A percentile compares a stretch with the other conserved stretches of the same genome.
Evolutionary conservation across 2,888 invertebrate species (phyloP).

Genomic region (Eupithecia pulchellata): DNA sequence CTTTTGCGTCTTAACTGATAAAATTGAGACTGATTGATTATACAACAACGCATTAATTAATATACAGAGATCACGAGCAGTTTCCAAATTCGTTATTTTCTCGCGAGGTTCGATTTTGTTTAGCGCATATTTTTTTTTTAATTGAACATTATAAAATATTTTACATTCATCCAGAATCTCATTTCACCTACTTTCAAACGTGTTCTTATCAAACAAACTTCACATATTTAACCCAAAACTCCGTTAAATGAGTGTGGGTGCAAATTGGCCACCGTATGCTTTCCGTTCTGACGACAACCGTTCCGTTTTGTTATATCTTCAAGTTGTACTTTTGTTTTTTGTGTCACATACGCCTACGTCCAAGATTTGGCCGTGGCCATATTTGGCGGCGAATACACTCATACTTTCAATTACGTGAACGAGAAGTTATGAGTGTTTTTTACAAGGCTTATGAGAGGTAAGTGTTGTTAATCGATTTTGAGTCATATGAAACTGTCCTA

Average conservation of each 20-base stretch:
- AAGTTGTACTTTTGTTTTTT: conserved; percentile 42
- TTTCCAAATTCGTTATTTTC: background rate
- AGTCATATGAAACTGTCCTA: conserved; percentile 2
- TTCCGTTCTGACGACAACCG: conserved; percentile 37
- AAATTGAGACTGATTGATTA: background rate
- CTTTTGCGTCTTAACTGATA: background rate
- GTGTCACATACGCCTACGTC: conserved; percentile 43
- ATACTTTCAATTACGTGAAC: conserved; percentile 30
- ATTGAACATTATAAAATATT: background rate
- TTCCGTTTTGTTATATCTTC: conserved; percentile 39
- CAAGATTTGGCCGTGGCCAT: conserved; percentile 39
- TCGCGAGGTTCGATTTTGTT: background rate
- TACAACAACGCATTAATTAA: background rate
- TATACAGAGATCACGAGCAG: background rate
- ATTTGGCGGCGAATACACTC: conserved; percentile 34
- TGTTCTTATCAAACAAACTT: conserved; percentile 22
- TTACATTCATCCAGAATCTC: conserved; percentile 1
- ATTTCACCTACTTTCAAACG: conserved; percentile 3
- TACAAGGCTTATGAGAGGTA: conserved; percentile 1
- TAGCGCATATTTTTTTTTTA: background rate
- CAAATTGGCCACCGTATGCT: conserved; percentile 49
- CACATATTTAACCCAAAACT: conserved; percentile 19
- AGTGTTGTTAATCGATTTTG: background rate
- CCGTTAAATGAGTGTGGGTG: conserved; percentile 48
- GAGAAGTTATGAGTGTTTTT: conserved; percentile 18